Base-by-base conservation (phyloP, 2,113 vertebrate species). In the Trichechus manatus region DNA sequence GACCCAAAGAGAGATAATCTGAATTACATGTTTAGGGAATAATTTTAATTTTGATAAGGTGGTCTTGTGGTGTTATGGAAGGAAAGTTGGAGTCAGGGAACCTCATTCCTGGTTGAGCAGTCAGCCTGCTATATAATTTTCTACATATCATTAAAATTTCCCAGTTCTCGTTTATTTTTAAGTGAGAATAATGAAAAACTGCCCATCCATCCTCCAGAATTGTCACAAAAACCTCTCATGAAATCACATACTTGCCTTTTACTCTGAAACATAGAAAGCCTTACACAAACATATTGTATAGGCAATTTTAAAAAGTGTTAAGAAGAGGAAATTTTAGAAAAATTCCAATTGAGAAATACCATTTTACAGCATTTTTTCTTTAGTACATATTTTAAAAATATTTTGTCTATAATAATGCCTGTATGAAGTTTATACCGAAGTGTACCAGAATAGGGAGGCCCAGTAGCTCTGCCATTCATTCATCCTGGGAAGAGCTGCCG, bases 131-230 rank as follows among this genome's bases (percentile, higher is more conserved):
- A 0, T 81, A 19, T 59, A 13, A 61, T 90, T 97, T 82, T 68
- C 82, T 39, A 92, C 11, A 4, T 64, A 75, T 80, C 23, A 39
- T 84, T 89, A 72, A 92, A 87, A 89, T 87, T 84, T 50, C 77
- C 84, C 8, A 68, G 15, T 95, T 63, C 59, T 75, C 92, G 39
- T 95, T 95, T 87, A 87, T 92, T 93, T 93, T 87, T 53, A 86
- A 70, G 63, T 82, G 47, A 89, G 23, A 92, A 61, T 64, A 11
- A 4, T 3, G 56, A 74, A 86, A 70, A 95, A 50, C 74, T 59
- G 14, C 29, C 42, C 83, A 79, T 64, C 50, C 5, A 36, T 63
- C n/a, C 75, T 89, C 10, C 4, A 53, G 44, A 90, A 20, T 47
- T 86, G 9, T 31, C 80, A 44, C 44, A 10, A 74, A 87, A 86